Base-by-base conservation (phyloP, 2,888 invertebrate genomes). In the Ditula angustiorana region DNA sequence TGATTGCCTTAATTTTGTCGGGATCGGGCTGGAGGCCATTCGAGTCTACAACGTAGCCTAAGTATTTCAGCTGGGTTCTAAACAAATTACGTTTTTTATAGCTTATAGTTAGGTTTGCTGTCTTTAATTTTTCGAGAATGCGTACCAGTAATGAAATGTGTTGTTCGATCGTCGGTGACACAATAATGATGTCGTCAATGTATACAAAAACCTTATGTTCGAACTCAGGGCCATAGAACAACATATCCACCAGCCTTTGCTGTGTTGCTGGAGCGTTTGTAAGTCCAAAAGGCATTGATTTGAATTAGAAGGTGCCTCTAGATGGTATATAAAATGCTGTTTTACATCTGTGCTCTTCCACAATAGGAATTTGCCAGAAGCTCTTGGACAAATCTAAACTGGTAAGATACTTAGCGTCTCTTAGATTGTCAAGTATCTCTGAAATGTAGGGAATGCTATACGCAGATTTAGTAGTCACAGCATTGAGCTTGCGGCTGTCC, bases 261-360 rank as follows among this genome's bases (percentile, higher is more conserved):
- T 55, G 55, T 2, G 55, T 41, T 0, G 55, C 55, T 7, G 55
- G 55, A 2, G 55, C 35, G n/a, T 53, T 53, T 13, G 55, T 55
- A 1, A 55, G 26, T 8, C 55, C 55, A 10, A 55, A 55, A 5
- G 41, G 37, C 16, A 23, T 55, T 0, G 41, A 35, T 10, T 24
- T 55, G 13, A 53, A 53, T 11, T 21, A 23, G 5, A 37, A 53
- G 0, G 37, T 53, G 21, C 53, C 53, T 5, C 35, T 16, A 21
- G 19, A 33, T 30, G 50, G 50, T 7, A 50, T 16, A 24, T 44
- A 52, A 23, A 64, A 64, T 11, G 64, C 64, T 0, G 61, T 62
- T 19, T 55, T 55, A 11, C 19, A n/a, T 2, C 26, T 11, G 26
- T 49, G 57, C 11, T 26, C 37, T n/a, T 13, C 10, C 16, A 13